A percentile compares a stretch with the other conserved stretches of the same genome.
Conservation (phyloP, 2,113 vertebrate species). For the Polypterus senegalus region DNA sequence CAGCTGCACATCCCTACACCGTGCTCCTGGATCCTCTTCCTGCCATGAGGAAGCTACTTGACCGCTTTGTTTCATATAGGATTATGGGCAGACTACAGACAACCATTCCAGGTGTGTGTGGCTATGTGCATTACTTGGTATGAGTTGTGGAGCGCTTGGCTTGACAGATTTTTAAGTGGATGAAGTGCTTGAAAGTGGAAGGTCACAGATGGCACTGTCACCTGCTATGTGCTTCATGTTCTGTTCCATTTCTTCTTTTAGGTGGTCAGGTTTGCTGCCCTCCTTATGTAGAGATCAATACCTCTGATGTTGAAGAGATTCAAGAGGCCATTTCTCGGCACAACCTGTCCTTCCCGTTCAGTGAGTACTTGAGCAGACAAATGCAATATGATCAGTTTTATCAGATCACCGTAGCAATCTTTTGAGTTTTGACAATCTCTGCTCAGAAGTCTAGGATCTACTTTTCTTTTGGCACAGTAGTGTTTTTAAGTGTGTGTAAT, state of each 20-base stretch:
- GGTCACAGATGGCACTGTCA: not conserved
- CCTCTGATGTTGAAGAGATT: conserved; percentile 26
- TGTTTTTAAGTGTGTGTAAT: no score
- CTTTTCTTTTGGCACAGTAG: no score
- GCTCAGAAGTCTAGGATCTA: no score
- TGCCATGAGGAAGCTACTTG: conserved; percentile 43
- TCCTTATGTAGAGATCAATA: conserved; percentile 43
- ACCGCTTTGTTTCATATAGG: conserved; percentile 47
- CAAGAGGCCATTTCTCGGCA: conserved; percentile 25
- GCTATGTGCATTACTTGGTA: no score
- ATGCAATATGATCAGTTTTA: no score
- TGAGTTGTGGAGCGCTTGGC: no score
- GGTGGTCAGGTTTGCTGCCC: conserved; percentile 44
- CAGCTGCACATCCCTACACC: conserved; percentile 37
- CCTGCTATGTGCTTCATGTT: not conserved
- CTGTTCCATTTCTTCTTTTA: conserved; percentile 14
- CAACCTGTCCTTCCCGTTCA: conserved; percentile 45
- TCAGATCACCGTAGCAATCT: no score
- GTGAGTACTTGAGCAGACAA: conserved; percentile 16
- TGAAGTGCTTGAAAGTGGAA: no score
- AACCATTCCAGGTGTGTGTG: conserved; percentile 32
- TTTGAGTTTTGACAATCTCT: no score
- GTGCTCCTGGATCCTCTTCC: conserved; percentile 50
- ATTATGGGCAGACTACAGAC: conserved; percentile 47
- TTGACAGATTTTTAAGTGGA: no score